Percentiles rank a stretch among this genome's conserved stretches.
phyloP scores from a whole-genome alignment of 2,113 vertebrate species.

The Carassius auratus region DNA sequence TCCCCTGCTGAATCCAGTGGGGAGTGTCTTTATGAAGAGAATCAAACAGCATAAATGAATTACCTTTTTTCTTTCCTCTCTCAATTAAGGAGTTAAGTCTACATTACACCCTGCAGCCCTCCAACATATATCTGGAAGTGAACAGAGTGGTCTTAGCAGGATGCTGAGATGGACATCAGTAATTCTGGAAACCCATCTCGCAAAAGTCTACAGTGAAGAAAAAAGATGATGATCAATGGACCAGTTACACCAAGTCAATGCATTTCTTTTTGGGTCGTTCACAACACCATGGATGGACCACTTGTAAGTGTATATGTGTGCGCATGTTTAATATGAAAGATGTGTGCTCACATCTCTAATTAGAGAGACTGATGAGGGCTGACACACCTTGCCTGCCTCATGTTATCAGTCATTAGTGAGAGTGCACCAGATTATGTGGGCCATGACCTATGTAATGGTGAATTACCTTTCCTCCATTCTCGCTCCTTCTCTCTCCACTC shows the following conservation, averaged over 20 bases:
- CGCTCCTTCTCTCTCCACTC: constrained; percentile 8
- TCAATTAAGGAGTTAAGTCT: constrained; percentile 57
- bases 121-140: constrained; percentile 12
- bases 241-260: constrained; percentile 39
- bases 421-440: constrained; percentile 61
- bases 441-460: constrained; percentile 47
- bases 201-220: neutral
- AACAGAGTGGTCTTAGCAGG: neutral
- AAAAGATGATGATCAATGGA: constrained; percentile 33
- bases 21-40: constrained; percentile 41
- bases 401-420: constrained; percentile 67
- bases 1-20: constrained; percentile 1
- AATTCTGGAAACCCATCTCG: constrained; percentile 29
- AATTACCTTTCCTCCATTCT: constrained; percentile 37
- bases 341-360: constrained; percentile 59
- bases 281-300: constrained; percentile 10
- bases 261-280: constrained; percentile 45
- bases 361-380: constrained; percentile 61
- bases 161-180: constrained; percentile 24
- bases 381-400: constrained; percentile 63
- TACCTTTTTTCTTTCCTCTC: constrained; percentile 29
- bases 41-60: constrained; percentile 49
- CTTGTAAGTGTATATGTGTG: constrained; percentile 39
- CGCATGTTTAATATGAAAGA: constrained; percentile 44
- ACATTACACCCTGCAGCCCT: constrained; percentile 37